A percentile compares a stretch with the other conserved stretches of the same genome.
phyloP scores from a whole-genome alignment of 2,797 vertebrate species.

The Eleutherodactylus coqui region DNA sequence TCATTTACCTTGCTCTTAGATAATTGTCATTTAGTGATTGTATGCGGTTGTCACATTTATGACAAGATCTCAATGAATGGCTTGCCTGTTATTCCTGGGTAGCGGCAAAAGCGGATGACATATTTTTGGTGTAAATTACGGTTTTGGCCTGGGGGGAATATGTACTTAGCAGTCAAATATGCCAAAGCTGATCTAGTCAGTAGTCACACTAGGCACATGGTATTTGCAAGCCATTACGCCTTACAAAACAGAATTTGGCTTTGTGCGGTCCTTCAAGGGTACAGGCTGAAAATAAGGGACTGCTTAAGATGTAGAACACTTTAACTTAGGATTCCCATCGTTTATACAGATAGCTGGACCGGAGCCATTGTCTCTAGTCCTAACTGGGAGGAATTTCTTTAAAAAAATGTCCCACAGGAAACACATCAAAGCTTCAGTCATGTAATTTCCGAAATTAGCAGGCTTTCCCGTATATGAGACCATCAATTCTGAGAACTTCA shows the following conservation, averaged over 20 bases:
- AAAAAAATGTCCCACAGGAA: conserved; percentile 53
- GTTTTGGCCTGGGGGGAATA: conserved; percentile 54
- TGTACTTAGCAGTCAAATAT: conserved; percentile 56
- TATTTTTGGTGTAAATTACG: conserved; percentile 57
- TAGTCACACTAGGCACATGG: conserved; percentile 34
- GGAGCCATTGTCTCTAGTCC: conserved; percentile 30
- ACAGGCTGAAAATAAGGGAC: background rate
- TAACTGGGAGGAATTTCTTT: conserved; percentile 40
- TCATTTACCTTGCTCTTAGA: conserved; percentile 32
- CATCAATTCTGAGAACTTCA: conserved; percentile 31
- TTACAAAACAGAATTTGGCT: conserved; percentile 11
- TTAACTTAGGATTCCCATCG: background rate
- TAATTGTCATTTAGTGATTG: conserved; percentile 48
- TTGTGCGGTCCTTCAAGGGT: conserved; percentile 1
- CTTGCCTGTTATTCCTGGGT: conserved; percentile 51
- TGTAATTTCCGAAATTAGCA: conserved; percentile 21
- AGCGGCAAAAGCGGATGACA: conserved; percentile 39
- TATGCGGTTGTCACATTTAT: conserved; percentile 41
- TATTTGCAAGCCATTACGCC: conserved; percentile 28
- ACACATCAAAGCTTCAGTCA: conserved; percentile 33
- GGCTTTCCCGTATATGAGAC: conserved; percentile 37
- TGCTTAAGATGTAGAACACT: background rate
- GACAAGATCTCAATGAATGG: conserved; percentile 42
- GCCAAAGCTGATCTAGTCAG: conserved; percentile 50
- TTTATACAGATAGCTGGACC: conserved; percentile 37